phyloP scores from a whole-genome alignment of 1,140 invertebrate species.

The Protaetia brevitarsis region DNA sequence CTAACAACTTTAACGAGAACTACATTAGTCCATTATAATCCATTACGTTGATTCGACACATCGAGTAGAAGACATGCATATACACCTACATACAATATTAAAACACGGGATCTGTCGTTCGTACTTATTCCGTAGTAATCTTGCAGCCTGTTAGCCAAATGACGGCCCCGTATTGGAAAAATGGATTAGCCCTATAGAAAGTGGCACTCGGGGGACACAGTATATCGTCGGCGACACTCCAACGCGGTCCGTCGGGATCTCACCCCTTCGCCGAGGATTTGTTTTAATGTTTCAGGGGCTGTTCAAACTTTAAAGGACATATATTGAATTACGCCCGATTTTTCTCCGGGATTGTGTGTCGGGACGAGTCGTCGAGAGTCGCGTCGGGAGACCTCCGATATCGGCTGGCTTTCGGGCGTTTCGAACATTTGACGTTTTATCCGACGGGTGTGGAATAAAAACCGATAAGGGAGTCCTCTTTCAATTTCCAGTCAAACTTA shows the following conservation, averaged over 20 bases:
- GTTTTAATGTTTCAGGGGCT: conserved; percentile 13
- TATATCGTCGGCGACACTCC: not conserved
- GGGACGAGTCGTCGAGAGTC: not conserved
- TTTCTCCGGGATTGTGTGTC: conserved; percentile 11
- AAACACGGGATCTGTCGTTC: too few relatives aligned
- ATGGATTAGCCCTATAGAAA: conserved; percentile 8
- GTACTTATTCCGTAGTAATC: not conserved
- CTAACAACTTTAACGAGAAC: too few relatives aligned
- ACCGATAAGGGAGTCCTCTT: too few relatives aligned
- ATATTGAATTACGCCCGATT: conserved; percentile 3
- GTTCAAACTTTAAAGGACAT: conserved; percentile 16
- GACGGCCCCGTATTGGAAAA: conserved; percentile 15
- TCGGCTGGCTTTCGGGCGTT: too few relatives aligned
- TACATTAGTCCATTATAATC: too few relatives aligned
- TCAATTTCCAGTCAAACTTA: too few relatives aligned
- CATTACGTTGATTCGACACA: too few relatives aligned
- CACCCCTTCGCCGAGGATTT: conserved; percentile 5
- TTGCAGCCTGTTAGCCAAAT: conserved; percentile 6
- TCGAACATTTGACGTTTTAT: too few relatives aligned
- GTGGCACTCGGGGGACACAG: not conserved
- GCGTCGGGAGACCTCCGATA: too few relatives aligned
- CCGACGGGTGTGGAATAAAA: too few relatives aligned
- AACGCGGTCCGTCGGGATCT: not conserved
- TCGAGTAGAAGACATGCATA: too few relatives aligned
- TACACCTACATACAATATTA: too few relatives aligned